These are phyloP conservation scores for Sympetrum striolatum DNA, from an alignment of 2,888 invertebrate species.

Conservation along the genomic window DNA sequence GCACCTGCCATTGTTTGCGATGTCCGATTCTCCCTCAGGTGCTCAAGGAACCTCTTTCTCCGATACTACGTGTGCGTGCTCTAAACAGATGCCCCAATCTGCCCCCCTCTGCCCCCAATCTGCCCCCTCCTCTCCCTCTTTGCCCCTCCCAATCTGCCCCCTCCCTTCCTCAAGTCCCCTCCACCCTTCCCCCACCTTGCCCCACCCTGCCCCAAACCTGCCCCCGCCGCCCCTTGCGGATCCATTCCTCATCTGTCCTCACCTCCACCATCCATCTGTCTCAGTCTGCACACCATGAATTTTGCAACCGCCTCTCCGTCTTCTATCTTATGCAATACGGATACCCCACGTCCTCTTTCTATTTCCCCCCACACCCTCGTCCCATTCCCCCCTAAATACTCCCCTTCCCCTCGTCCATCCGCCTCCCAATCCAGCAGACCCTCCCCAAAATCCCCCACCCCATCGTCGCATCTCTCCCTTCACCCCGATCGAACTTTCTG, in stretches of 20 bases:
- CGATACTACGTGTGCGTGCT: neutral
- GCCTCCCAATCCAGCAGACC: neutral
- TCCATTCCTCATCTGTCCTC: neutral
- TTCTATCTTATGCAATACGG: neutral
- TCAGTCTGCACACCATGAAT: constrained; percentile 26
- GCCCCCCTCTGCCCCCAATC: neutral
- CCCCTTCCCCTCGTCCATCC: neutral
- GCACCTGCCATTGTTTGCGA: constrained; percentile 26
- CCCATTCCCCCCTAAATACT: neutral
- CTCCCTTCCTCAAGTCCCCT: no score
- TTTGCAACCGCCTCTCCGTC: constrained; percentile 28
- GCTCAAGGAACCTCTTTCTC: neutral
- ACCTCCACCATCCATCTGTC: neutral
- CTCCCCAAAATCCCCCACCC: neutral
- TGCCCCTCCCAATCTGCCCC: no score
- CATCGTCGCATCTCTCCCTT: neutral
- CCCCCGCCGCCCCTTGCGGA: neutral
- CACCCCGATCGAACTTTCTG: no score
- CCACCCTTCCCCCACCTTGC: no score
- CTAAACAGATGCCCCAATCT: neutral
- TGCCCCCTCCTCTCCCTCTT: no score
- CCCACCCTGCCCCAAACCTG: neutral
- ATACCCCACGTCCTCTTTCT: neutral
- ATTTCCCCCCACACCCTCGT: neutral
- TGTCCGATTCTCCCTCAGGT: neutral